Evolutionary conservation across 2,113 vertebrate species (phyloP), one percentile per base, ranked within the genome.

Genomic region (Micronisus gabar): DNA sequence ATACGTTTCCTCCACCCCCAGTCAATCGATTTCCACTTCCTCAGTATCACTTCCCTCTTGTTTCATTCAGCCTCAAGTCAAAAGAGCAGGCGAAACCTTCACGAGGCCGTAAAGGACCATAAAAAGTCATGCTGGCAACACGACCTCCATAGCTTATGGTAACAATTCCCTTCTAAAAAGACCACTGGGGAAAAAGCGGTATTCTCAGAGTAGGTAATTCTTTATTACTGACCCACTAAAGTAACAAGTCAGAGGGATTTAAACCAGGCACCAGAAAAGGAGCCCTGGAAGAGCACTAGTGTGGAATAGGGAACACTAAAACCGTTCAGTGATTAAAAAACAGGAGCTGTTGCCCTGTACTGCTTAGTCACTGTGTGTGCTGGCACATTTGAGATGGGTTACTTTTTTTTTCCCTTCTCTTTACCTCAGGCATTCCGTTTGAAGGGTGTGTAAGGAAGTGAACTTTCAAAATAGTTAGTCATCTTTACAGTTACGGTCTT

Each of bases 401-500:
- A 66, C 19, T 13, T 38, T 53, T 65, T 70, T 63, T 10, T 1
- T 1, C 3, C 36, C 30, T 34, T 82, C 38, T 47, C 71, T 72
- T 70, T 38, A 63, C 32, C 23, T 70, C 48, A 78, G 65, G 29
- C 75, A 55, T 82, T 78, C n/a, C 70, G 29, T 82, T 55, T 87
- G 91, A 93, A 92, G 81, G 67, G 48, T 71, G 67, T 73, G n/a
- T 38, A 67, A 40, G 62, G 62, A 92, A 85, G 38, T 48, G 32
- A 84, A n/a, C 52, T 95, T 95, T 84, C 45, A 84, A 75, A 90
- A 9, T 22, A 8, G 32, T 95, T 90, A 84, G 30, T 90, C 79
- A 92, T 65, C 75, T 74, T 47, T 56, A 66, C 68, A 90, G 65
- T 48, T 27, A 75, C 25, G 55, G 27, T 34, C 30, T 71, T 74